Evolutionary conservation across 2,113 vertebrate genomes (phyloP), one percentile per base, ranked within the genome.

Genomic region (Camelus dromedarius): DNA sequence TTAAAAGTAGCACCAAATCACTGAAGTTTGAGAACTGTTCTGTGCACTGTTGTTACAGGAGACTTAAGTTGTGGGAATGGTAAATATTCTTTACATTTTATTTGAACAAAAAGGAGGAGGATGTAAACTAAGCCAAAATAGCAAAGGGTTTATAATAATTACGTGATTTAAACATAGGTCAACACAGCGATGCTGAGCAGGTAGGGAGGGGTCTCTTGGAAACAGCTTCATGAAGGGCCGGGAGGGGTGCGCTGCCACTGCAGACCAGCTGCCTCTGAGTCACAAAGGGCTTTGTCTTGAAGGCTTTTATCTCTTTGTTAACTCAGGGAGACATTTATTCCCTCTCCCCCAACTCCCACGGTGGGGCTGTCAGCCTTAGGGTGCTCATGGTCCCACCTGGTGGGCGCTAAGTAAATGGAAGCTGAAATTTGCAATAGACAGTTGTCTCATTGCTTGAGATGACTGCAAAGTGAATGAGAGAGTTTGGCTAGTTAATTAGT

Each of bases 351-450:
- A 0, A 10, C 13, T 50, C 13, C 6, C 3, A 12, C 3, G 9
- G 35, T 60, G 79, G 22, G 32, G 8, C 6, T 5, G 0, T 62
- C 4, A 8, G 1, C 60, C 12, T 35, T 2, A 62, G 60, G 19
- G 16, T 8, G 52, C 20, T 16, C 67, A 26, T 7, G 6, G 5
- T 56, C 30, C 54, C 32, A 2, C 15, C 13, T 46, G 32, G 35
- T 16, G 32, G n/a, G 38, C 2, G 0, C 38, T 42, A 4, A 11
- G 4, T 11, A 8, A 28, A 4, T 4, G 18, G 32, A 52, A 0
- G 32, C 24, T 26, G 12, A 30, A 9, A 0, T 16, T 48, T 35
- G 69, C n/a, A 22, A 1, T 8, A 0, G 38, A 42, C 38, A 30
- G 8, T 22, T 10, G 9, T 42, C 64, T 73, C 5, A 26, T 0